Evolutionary conservation across 2,888 invertebrate genomes (phyloP).

Genomic region (Hypercompe scribonia): DNA sequence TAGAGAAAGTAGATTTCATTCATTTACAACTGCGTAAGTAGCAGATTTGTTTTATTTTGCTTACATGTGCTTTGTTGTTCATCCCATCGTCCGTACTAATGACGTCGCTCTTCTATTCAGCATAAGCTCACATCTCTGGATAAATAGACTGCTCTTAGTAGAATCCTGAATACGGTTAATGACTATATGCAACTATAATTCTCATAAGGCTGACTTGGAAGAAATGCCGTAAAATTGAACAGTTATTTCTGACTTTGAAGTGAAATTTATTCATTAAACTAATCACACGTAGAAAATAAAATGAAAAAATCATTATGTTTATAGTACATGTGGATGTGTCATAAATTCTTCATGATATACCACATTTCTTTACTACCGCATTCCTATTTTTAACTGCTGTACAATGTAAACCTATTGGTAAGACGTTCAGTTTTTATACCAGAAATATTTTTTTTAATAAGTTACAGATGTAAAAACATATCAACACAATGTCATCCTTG

Average conservation of each 20-base stretch:
- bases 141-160: constrained; percentile 27
- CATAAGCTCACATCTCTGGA: constrained; percentile 5
- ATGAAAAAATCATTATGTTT: constrained; percentile 4
- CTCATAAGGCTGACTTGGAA: constrained; percentile 53
- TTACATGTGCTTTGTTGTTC: constrained; percentile 43
- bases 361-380: too few species aligned
- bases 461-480: too few species aligned
- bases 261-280: constrained; percentile 42
- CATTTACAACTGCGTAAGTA: constrained; percentile 78
- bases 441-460: too few species aligned
- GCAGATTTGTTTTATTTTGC: constrained; percentile 70
- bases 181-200: constrained; percentile 35
- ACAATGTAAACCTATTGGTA: neutral
- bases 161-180: constrained; percentile 28
- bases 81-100: constrained; percentile 22
- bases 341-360: neutral
- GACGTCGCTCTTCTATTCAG: constrained; percentile 20
- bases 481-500: too few species aligned
- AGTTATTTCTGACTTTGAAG: constrained; percentile 56
- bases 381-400: neutral
- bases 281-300: constrained; percentile 60
- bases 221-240: constrained; percentile 64
- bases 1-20: constrained; percentile 77
- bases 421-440: too few species aligned
- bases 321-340: neutral